Evolutionary conservation across 1,140 invertebrate genomes (phyloP).

Genomic region (Bombus vancouverensis): DNA sequence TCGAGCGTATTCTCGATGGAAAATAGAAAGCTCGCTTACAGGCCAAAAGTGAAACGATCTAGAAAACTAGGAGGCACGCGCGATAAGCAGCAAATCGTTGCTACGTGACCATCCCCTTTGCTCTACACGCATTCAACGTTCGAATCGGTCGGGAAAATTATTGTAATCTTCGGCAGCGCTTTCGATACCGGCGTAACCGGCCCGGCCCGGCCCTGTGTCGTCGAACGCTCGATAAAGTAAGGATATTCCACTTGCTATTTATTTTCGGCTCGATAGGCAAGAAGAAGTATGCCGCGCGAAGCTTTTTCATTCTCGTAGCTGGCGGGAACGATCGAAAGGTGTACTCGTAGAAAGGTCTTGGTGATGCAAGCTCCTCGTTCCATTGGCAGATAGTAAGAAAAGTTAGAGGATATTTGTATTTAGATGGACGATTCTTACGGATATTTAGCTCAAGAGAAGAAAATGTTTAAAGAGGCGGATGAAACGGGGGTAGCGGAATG

Average conservation of each 20-base stretch:
- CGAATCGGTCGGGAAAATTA: constrained; percentile 36
- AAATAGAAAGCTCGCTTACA: constrained; percentile 44
- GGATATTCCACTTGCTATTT: constrained; percentile 1
- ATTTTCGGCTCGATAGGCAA: neutral
- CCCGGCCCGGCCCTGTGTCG: too few relatives aligned
- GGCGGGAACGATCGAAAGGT: neutral
- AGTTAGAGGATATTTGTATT: neutral
- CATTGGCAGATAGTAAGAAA: neutral
- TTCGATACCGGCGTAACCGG: neutral
- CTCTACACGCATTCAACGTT: neutral
- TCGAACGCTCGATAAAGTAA: constrained; percentile 11
- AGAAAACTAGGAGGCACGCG: constrained; percentile 39
- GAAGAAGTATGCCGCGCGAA: neutral
- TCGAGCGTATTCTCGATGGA: constrained; percentile 40
- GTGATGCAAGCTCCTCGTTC: neutral
- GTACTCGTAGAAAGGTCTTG: neutral
- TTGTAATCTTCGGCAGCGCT: constrained; percentile 18
- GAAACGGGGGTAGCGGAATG: too few relatives aligned
- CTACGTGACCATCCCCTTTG: constrained; percentile 37
- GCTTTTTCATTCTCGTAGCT: neutral
- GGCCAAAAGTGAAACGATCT: constrained; percentile 41
- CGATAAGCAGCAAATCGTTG: constrained; percentile 45
- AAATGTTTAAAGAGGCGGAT: too few relatives aligned
- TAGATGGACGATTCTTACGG: too few relatives aligned
- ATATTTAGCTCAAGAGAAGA: too few relatives aligned